phyloP scores from a whole-genome alignment of 1,140 invertebrate species.

The Tetraneura akinire region DNA sequence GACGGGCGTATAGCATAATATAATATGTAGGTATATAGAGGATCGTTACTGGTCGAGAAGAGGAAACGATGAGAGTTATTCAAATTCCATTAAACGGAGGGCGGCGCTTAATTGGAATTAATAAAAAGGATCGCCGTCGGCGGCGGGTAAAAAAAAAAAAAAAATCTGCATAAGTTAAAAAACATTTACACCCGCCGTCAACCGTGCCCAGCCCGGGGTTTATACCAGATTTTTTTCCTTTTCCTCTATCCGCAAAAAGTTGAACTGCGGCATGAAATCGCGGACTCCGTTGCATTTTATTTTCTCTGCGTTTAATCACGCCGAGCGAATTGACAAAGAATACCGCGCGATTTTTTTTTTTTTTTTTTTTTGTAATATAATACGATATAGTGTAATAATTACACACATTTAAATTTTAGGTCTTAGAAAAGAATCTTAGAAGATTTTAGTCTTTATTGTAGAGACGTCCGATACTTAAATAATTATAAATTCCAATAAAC shows the following conservation, averaged over 20 bases:
- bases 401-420: too few species aligned
- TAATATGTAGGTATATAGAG: too few species aligned
- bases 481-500: too few species aligned
- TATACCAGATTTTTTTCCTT: constrained; percentile 29
- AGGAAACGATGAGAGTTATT: constrained; percentile 46
- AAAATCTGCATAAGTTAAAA: constrained; percentile 50
- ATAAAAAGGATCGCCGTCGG: constrained; percentile 21
- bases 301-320: neutral
- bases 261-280: constrained; percentile 45
- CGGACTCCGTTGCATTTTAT: neutral
- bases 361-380: too few species aligned
- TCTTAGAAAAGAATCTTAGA: too few species aligned
- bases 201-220: neutral
- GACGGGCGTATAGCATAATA: neutral
- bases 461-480: too few species aligned
- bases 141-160: constrained; percentile 19
- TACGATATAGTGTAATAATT: too few species aligned
- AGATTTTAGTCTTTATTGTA: too few species aligned
- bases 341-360: too few species aligned
- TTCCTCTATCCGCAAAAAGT: constrained; percentile 3
- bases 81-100: constrained; percentile 49
- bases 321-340: neutral
- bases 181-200: constrained; percentile 19
- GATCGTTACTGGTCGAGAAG: neutral
- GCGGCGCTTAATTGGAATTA: constrained; percentile 48